phyloP scores from a whole-genome alignment of 1,140 invertebrate genomes.

The Himalopsyche phryganea region DNA sequence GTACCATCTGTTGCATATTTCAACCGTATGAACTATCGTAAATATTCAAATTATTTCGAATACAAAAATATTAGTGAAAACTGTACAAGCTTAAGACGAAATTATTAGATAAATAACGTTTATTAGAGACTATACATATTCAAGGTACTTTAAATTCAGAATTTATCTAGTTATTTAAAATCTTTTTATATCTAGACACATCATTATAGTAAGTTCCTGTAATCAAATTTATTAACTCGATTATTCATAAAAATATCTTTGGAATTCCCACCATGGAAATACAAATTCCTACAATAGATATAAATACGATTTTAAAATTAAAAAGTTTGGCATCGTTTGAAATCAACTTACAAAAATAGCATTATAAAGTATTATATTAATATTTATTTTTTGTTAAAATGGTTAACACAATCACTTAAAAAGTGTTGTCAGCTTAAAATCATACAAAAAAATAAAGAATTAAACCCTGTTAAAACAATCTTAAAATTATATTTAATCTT shows the following conservation, averaged over 20 bases:
- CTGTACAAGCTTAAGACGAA: conserved; percentile 5
- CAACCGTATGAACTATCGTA: neutral
- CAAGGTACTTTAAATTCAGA: conserved; percentile 2
- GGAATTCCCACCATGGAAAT: neutral
- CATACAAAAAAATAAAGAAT: conserved; percentile 8
- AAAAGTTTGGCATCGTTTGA: neutral
- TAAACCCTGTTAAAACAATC: conserved; percentile 21
- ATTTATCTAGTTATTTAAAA: neutral
- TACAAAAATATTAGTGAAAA: conserved; percentile 16
- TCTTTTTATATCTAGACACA: no score
- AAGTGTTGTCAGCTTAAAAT: neutral
- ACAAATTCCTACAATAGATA: neutral
- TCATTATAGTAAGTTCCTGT: neutral
- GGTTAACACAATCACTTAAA: no score
- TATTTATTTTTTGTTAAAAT: no score
- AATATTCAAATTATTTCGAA: conserved; percentile 2
- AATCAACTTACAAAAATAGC: neutral
- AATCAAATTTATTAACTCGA: neutral
- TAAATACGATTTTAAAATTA: neutral
- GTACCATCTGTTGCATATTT: conserved; percentile 29
- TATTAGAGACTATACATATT: conserved; percentile 1
- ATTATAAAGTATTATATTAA: neutral
- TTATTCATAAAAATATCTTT: conserved; percentile 9
- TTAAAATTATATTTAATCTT: conserved; percentile 11
- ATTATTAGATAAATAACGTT: neutral